phyloP scores from a whole-genome alignment of 2,113 vertebrate genomes.

The Aramus guarauna region DNA sequence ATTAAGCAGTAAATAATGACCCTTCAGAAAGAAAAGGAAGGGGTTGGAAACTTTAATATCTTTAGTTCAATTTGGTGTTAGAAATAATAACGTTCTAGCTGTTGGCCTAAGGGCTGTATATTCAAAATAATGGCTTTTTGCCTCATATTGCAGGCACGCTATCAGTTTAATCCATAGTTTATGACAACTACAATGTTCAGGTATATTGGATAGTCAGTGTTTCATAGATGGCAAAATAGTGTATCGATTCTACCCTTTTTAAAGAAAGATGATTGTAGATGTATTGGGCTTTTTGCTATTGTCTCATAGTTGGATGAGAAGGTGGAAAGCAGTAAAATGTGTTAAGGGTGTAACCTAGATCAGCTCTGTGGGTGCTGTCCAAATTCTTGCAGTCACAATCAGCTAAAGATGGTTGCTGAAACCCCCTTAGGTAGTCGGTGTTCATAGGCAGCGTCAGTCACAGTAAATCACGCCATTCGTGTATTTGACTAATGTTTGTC shows the following conservation, averaged over 20 bases:
- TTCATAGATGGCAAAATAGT: neutral
- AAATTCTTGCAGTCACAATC: neutral
- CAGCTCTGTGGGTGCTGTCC: neutral
- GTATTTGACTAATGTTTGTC: neutral
- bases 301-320: neutral
- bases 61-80: neutral
- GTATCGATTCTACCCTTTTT: neutral
- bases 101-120: neutral
- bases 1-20: neutral
- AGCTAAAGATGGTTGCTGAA: neutral
- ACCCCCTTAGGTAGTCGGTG: neutral
- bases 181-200: neutral
- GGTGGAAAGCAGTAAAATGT: neutral
- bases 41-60: neutral
- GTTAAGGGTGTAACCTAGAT: neutral
- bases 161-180: neutral
- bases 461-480: neutral
- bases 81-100: neutral
- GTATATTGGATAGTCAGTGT: neutral
- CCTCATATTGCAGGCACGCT: slow-evolving; percentile 25
- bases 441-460: neutral
- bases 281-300: neutral
- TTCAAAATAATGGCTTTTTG: neutral
- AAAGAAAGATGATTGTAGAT: neutral
- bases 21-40: slow-evolving; percentile 3